A percentile compares a stretch with the other conserved stretches of the same genome.
Conservation (phyloP, 2,888 invertebrate species). For the Chrysolina haemoptera region DNA sequence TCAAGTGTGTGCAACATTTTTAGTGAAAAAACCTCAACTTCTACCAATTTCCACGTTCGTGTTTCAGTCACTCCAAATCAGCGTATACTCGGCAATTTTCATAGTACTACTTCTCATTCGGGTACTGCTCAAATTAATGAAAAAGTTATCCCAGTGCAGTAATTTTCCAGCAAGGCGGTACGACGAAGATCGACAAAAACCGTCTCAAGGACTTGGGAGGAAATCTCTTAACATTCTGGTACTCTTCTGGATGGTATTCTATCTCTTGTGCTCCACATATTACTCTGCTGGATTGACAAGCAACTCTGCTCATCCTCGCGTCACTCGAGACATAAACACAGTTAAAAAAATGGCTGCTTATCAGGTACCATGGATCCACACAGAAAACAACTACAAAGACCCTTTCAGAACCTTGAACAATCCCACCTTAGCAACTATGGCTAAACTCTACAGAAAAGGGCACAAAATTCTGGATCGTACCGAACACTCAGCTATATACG, state of each 20-base stretch:
- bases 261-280: conserved; percentile 4
- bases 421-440: neutral
- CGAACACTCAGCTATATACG: conserved; percentile 1
- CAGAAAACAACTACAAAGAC: neutral
- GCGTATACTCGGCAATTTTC: conserved; percentile 2
- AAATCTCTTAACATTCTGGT: neutral
- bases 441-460: neutral
- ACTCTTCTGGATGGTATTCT: conserved; percentile 14
- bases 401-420: neutral
- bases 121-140: neutral
- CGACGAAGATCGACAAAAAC: neutral
- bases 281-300: conserved; percentile 23
- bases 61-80: neutral
- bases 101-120: neutral
- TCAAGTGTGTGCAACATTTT: neutral
- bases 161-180: neutral
- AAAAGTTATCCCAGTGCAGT: neutral
- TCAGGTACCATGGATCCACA: neutral
- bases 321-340: neutral
- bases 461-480: neutral
- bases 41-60: neutral
- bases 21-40: conserved; percentile 17
- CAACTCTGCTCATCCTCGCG: neutral
- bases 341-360: conserved; percentile 6
- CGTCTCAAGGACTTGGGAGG: neutral